phyloP scores from a whole-genome alignment of 2,888 invertebrate genomes.

The Pasiphila rectangulata region DNA sequence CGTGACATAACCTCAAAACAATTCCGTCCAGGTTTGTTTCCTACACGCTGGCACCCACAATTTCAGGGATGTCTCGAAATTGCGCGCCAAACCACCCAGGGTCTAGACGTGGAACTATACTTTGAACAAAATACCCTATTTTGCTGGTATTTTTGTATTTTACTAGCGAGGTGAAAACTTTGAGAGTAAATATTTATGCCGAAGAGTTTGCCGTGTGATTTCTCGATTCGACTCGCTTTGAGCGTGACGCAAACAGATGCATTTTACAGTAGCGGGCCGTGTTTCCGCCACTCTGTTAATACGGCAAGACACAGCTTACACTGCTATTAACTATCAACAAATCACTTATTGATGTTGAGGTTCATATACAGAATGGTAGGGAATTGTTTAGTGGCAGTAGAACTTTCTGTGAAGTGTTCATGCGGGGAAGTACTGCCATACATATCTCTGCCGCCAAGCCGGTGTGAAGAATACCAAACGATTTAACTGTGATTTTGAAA shows the following conservation, averaged over 20 bases:
- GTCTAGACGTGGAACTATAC: conserved; percentile 23
- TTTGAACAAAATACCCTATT: conserved; percentile 6
- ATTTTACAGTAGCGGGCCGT: no score
- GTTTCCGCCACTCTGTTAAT: no score
- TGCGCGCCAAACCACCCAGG: conserved; percentile 23
- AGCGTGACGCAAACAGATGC: background rate
- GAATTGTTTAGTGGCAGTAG: no score
- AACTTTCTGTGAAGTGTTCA: no score
- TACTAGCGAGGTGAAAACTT: conserved; percentile 18
- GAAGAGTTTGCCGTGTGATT: background rate
- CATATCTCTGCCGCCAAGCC: no score
- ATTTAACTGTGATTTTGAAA: no score
- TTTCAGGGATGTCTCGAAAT: conserved; percentile 24
- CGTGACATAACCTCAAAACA: conserved; percentile 21
- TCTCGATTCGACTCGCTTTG: background rate
- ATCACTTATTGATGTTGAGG: no score
- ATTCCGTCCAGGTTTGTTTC: conserved; percentile 23
- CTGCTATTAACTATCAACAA: no score
- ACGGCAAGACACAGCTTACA: no score
- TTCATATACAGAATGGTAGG: no score
- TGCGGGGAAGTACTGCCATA: no score
- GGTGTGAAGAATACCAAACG: no score
- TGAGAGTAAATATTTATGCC: background rate
- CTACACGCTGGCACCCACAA: conserved; percentile 5
- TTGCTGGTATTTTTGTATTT: conserved; percentile 13